Conservation (phyloP, 1,140 invertebrate genomes). For the Episyrphus balteatus region DNA sequence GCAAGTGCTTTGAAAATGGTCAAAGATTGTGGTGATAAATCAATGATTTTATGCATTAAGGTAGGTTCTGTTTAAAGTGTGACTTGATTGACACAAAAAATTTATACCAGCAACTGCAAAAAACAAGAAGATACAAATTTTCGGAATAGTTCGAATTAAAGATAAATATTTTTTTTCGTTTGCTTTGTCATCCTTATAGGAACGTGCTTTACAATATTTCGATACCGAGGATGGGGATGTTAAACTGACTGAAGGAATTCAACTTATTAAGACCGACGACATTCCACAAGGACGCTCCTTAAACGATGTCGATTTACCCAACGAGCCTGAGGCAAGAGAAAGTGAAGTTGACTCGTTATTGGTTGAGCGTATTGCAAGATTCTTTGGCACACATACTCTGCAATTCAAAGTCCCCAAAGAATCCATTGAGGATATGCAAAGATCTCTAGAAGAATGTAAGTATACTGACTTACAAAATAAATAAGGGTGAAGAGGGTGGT, state of each 20-base stretch:
- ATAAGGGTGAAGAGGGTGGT: no score
- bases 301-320: conserved; percentile 44
- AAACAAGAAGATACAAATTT: neutral
- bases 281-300: conserved; percentile 41
- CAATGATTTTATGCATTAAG: conserved; percentile 63
- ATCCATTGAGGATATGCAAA: conserved; percentile 54
- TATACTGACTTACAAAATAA: conserved; percentile 2
- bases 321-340: conserved; percentile 58
- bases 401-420: conserved; percentile 63
- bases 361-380: conserved; percentile 58
- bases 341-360: conserved; percentile 64
- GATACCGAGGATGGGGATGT: conserved; percentile 46
- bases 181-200: conserved; percentile 34
- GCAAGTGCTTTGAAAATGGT: conserved; percentile 51
- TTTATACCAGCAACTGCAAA: neutral
- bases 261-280: conserved; percentile 52
- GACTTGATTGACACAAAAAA: neutral
- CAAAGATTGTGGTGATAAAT: conserved; percentile 54
- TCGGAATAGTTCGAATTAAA: neutral
- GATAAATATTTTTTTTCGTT: neutral
- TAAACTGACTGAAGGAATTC: conserved; percentile 54
- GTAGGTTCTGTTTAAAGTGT: conserved; percentile 24
- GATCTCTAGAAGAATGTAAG: conserved; percentile 48
- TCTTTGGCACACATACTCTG: conserved; percentile 65
- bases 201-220: conserved; percentile 53